Evolutionary conservation across 2,797 vertebrate species (phyloP).

Genomic region (Gorsachius magnificus): DNA sequence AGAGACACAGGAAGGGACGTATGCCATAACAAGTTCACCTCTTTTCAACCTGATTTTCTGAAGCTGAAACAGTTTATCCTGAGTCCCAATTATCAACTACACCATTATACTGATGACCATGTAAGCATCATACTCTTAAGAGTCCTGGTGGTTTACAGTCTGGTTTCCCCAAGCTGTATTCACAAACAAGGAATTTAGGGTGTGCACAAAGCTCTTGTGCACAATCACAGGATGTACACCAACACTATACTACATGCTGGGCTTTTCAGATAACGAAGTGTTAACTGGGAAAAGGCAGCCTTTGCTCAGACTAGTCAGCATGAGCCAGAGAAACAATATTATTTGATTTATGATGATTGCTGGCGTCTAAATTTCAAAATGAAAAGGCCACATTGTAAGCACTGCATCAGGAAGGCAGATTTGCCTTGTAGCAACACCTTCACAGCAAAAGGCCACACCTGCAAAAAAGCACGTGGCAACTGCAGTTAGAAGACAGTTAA

Average conservation of each 20-base stretch:
- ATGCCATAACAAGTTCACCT: fast-evolving
- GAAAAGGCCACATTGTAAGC: not conserved
- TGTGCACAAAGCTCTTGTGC: not conserved
- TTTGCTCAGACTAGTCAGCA: not conserved
- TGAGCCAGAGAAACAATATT: not conserved
- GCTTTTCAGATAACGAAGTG: not conserved
- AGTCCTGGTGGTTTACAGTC: not conserved
- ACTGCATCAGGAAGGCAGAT: not conserved
- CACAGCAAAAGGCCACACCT: not conserved
- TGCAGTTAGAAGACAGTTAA: not conserved
- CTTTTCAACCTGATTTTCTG: not conserved
- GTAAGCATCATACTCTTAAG: not conserved
- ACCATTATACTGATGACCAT: not conserved
- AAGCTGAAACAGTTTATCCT: not conserved
- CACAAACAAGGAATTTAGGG: not conserved
- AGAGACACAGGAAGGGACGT: not conserved
- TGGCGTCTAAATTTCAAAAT: not conserved
- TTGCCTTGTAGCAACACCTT: not conserved
- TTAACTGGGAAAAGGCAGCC: not conserved
- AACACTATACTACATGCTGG: not conserved
- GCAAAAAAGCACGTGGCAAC: not conserved
- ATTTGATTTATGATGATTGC: not conserved
- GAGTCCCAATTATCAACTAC: not conserved
- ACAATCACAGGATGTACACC: not conserved
- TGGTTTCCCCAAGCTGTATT: not conserved